phyloP scores from a whole-genome alignment of 2,113 vertebrate species.

The Procavia capensis region DNA sequence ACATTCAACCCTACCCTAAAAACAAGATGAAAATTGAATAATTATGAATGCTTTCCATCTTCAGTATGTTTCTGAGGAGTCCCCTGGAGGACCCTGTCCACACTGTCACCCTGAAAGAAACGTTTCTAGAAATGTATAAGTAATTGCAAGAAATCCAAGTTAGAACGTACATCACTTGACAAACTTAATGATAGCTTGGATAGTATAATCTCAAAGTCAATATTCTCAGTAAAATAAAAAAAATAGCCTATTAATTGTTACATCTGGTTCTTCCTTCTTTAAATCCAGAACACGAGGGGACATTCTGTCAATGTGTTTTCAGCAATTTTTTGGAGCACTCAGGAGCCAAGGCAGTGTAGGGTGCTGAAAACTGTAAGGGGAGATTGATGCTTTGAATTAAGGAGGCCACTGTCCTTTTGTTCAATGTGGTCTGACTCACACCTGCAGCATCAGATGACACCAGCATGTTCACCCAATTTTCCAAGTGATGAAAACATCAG shows the following conservation, averaged over 20 bases:
- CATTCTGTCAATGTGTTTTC: not conserved
- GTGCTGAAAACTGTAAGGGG: not conserved
- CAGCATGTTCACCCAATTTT: conserved; percentile 13
- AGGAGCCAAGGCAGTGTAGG: not conserved
- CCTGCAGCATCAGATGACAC: not conserved
- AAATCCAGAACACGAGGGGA: not conserved
- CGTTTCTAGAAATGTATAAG: not conserved
- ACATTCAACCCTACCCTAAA: not conserved
- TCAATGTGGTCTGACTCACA: not conserved
- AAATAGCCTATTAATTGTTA: not conserved
- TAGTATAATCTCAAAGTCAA: not conserved
- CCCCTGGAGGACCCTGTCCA: not conserved
- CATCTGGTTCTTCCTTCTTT: not conserved
- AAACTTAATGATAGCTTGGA: not conserved
- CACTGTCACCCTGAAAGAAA: not conserved
- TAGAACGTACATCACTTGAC: not conserved
- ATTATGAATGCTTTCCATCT: not conserved
- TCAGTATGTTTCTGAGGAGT: not conserved
- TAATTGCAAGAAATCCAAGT: not conserved
- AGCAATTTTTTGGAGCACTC: not conserved
- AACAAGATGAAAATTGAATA: not conserved
- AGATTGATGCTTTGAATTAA: not conserved
- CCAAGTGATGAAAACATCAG: conserved; percentile 66
- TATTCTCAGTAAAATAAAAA: not conserved
- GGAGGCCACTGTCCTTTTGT: not conserved